Evolutionary conservation across 1,140 invertebrate genomes (phyloP).

Genomic region (Chironomus striatipennis): DNA sequence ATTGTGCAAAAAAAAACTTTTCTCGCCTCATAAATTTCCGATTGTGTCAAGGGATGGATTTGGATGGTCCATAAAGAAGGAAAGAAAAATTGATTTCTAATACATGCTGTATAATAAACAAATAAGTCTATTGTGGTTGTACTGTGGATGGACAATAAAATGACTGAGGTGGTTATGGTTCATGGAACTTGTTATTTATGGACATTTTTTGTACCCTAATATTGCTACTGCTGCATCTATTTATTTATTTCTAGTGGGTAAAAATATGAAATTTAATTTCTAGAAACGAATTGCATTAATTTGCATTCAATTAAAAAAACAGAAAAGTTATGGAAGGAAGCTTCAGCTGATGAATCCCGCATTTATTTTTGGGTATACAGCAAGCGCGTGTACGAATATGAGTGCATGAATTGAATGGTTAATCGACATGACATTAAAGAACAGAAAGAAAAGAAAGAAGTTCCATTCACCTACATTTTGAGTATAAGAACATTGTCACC

Average conservation of each 20-base stretch:
- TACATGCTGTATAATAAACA: not conserved
- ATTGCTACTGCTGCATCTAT: not conserved
- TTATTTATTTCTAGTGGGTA: not conserved
- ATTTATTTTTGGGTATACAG: not conserved
- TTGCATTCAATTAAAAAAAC: constrained; percentile 14
- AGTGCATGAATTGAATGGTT: not conserved
- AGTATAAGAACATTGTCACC: not conserved
- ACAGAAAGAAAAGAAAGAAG: not conserved
- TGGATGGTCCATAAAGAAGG: not conserved
- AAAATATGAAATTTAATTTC: no score
- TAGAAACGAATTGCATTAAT: constrained; percentile 13
- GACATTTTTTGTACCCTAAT: constrained; percentile 1
- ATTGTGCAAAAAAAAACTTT: not conserved
- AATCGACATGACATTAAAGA: no score
- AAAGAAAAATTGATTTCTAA: no score
- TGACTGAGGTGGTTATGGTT: not conserved
- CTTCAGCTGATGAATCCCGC: not conserved
- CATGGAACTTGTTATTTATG: not conserved
- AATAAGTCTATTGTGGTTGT: not conserved
- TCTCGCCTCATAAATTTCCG: not conserved
- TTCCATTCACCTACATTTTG: not conserved
- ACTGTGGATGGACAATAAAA: not conserved
- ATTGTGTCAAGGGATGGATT: not conserved
- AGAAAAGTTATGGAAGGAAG: no score
- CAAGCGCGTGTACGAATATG: not conserved